Evolutionary conservation across 2,888 invertebrate species (phyloP), one percentile per base, ranked within the genome.

Genomic region (Calephelis perditalis): DNA sequence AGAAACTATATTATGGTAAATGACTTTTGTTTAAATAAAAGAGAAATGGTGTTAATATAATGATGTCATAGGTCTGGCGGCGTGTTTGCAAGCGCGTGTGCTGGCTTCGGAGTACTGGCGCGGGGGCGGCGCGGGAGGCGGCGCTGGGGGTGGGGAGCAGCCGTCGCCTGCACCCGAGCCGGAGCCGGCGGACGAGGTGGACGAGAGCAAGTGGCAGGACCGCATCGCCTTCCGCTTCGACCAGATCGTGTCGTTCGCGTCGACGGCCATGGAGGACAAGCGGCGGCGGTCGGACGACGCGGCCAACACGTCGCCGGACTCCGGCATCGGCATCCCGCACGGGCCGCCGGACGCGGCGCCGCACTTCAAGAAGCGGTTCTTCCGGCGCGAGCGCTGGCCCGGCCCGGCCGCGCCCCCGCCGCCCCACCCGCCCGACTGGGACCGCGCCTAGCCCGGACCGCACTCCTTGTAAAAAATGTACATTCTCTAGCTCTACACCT

Each of bases 161-260:
- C 83, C 61, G 86, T 79, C 62, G 82, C 64, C 52, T 36, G 64
- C 57, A 35, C 65, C 59, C 75, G 80, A 68, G 64, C 78, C 71
- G 63, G 74, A 68, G 37, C 86, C 92, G 71, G 92, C 92, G 62
- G 94, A 94, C 79, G 94, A 94, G 72, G 95, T 94, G 70, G 95
- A 95, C 80, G 95, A 96, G 82, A 94, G 95, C 72, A 96, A 96
- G 82, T 98, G 97, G 97, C 97, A 97, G 83, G 96, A 97, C 83
- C 95, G 97, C 70, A 96, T 98, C 73, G 96, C 96, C 80, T 97
- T 96, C 70, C 97, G 97, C 60, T 98, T 98, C 91, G 98, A 98
- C 88, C 95, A 97, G 70, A 92, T 98, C 73, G 96, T 98, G 70
- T 97, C 97, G 63, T 96, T 97, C 79, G 98, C 98, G 57, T 97